phyloP scores from a whole-genome alignment of 2,888 invertebrate genomes.

The Drosophila borborema region DNA sequence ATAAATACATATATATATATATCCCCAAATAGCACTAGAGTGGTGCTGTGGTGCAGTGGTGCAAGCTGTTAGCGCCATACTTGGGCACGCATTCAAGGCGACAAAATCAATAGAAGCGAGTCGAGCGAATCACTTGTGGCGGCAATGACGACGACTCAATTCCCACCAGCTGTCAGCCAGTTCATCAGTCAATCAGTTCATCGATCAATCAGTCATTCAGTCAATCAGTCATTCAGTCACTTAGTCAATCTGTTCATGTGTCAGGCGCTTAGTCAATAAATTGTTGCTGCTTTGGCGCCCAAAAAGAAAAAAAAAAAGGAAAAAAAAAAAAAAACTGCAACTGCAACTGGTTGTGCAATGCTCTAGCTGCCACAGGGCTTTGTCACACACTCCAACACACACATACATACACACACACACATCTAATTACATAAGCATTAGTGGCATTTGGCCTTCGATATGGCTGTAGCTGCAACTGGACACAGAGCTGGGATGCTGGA shows the following conservation, averaged over 20 bases:
- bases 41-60: constrained; percentile 12
- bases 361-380: constrained; percentile 33
- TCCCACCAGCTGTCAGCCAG: constrained; percentile 68
- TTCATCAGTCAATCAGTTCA: constrained; percentile 59
- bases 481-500: constrained; percentile 22
- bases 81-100: constrained; percentile 70
- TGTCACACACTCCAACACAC: constrained; percentile 10
- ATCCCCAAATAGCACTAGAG: constrained; percentile 10
- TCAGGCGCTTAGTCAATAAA: constrained; percentile 74
- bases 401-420: background rate
- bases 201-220: constrained; percentile 49
- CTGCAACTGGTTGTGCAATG: constrained; percentile 49
- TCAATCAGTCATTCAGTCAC: constrained; percentile 50
- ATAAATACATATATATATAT: constrained; percentile 33
- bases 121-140: constrained; percentile 24
- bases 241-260: constrained; percentile 67
- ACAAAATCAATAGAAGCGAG: constrained; percentile 61
- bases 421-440: constrained; percentile 76
- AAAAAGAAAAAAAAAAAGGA: constrained; percentile 57
- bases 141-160: constrained; percentile 52
- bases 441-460: constrained; percentile 69
- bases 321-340: constrained; percentile 53
- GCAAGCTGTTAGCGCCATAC: constrained; percentile 57
- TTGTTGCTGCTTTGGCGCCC: constrained; percentile 57
- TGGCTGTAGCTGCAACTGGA: constrained; percentile 53